Percentiles rank a stretch among this genome's conserved stretches.
Evolutionary conservation across 2,797 vertebrate genomes (phyloP).

Genomic region (Hybognathus amarus): DNA sequence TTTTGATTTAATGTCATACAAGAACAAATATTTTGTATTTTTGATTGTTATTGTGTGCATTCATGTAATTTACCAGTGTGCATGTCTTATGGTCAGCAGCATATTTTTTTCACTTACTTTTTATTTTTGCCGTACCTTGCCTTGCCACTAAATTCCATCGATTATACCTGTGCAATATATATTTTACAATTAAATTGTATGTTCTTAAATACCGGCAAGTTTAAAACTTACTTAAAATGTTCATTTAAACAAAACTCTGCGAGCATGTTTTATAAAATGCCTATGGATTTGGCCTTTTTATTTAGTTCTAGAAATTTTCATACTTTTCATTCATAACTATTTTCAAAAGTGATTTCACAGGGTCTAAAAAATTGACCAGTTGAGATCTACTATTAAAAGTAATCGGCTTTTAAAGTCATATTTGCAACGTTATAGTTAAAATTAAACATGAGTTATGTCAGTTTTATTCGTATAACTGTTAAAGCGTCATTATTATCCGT

Average conservation of each 20-base stretch:
- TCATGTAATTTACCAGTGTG: background rate
- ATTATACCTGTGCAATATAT: constrained; percentile 50
- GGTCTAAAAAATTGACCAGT: background rate
- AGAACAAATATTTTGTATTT: constrained; percentile 32
- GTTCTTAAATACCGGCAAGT: constrained; percentile 19
- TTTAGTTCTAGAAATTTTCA: background rate
- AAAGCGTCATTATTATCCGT: constrained; percentile 5
- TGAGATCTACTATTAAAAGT: background rate
- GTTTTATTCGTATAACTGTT: background rate
- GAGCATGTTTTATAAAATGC: constrained; percentile 1
- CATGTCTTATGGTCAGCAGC: background rate
- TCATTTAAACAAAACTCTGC: constrained; percentile 30
- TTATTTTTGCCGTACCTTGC: constrained; percentile 21
- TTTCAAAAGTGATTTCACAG: background rate
- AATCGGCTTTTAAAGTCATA: background rate
- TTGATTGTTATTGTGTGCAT: constrained; percentile 28
- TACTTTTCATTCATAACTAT: constrained; percentile 1
- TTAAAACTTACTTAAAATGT: constrained; percentile 29
- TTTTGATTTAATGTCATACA: background rate
- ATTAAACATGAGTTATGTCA: background rate
- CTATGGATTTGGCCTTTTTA: constrained; percentile 12
- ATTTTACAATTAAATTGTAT: constrained; percentile 31
- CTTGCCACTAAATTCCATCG: constrained; percentile 52
- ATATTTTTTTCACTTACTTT: background rate
- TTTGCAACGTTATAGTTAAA: background rate